Percentiles rank a stretch among this genome's conserved stretches.
Conservation (phyloP, 1,140 invertebrate genomes). For the Rhynchophorus ferrugineus region DNA sequence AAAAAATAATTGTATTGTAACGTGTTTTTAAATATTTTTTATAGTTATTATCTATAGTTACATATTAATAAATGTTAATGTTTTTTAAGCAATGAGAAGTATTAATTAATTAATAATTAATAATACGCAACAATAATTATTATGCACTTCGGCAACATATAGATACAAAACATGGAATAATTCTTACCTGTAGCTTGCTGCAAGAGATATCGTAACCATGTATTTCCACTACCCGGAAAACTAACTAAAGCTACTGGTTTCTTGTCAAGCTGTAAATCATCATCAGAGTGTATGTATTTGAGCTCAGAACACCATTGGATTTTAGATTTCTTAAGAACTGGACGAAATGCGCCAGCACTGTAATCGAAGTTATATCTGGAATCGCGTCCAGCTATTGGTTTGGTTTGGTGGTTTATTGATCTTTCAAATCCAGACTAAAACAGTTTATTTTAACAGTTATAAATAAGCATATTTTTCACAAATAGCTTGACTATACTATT, state of each 20-base stretch:
- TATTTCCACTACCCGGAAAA: constrained; percentile 73
- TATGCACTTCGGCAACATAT: too few relatives aligned
- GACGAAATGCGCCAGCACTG: constrained; percentile 25
- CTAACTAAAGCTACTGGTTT: constrained; percentile 57
- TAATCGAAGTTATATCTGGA: constrained; percentile 26
- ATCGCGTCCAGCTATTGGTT: neutral
- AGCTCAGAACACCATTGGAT: constrained; percentile 47
- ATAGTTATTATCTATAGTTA: too few relatives aligned
- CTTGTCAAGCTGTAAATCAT: constrained; percentile 30
- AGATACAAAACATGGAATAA: too few relatives aligned
- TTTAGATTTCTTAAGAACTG: constrained; percentile 32
- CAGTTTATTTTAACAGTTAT: neutral
- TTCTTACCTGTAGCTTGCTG: constrained; percentile 67
- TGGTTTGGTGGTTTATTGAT: neutral
- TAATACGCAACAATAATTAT: too few relatives aligned
- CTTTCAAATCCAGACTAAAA: neutral
- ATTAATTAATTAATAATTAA: too few relatives aligned
- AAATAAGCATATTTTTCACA: neutral
- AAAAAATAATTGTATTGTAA: too few relatives aligned
- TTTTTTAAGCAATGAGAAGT: too few relatives aligned
- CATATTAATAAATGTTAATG: too few relatives aligned
- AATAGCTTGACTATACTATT: neutral
- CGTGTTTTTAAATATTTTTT: too few relatives aligned
- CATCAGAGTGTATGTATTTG: constrained; percentile 38
- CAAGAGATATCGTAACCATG: constrained; percentile 68